Evolutionary conservation across 2,113 vertebrate genomes (phyloP).

Genomic region (Oncorhynchus tshawytscha): DNA sequence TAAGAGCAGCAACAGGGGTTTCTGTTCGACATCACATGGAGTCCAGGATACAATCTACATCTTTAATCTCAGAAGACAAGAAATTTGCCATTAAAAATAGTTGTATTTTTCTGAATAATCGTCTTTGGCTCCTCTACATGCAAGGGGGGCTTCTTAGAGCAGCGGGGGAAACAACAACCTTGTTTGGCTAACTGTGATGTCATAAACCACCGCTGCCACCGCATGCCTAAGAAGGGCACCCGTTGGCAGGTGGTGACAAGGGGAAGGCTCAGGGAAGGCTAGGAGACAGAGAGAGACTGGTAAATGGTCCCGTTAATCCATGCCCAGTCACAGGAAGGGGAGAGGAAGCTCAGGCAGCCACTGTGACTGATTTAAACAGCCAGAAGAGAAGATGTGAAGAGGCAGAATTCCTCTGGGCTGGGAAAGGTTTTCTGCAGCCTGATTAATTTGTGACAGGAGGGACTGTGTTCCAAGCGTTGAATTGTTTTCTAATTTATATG

Average conservation of each 20-base stretch:
- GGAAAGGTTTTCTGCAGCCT: slow-evolving; percentile 44
- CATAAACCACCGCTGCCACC: background rate
- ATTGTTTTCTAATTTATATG: slow-evolving; percentile 71
- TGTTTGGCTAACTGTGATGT: slow-evolving; percentile 1
- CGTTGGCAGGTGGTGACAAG: too few relatives aligned
- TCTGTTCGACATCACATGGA: too few relatives aligned
- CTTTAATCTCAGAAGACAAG: too few relatives aligned
- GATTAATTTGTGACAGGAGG: slow-evolving; percentile 69
- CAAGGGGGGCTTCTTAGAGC: too few relatives aligned
- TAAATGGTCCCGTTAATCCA: too few relatives aligned
- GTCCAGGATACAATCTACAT: too few relatives aligned
- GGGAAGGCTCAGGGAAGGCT: background rate
- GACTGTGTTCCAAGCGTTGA: slow-evolving; percentile 59
- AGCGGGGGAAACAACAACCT: background rate
- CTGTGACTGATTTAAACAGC: background rate
- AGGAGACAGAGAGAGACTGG: background rate
- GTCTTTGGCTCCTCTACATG: too few relatives aligned
- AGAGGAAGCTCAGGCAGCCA: background rate
- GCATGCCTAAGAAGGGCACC: background rate
- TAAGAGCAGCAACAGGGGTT: too few relatives aligned
- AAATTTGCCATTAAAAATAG: too few relatives aligned
- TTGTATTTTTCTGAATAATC: too few relatives aligned
- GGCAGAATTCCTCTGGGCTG: slow-evolving; percentile 19
- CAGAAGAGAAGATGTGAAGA: background rate
- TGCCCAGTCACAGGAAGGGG: too few relatives aligned